Percentiles rank a stretch among this genome's conserved stretches.
These are phyloP conservation scores for Epinotia ramella DNA, from an alignment of 2,888 invertebrate species.

Conservation along the genomic window DNA sequence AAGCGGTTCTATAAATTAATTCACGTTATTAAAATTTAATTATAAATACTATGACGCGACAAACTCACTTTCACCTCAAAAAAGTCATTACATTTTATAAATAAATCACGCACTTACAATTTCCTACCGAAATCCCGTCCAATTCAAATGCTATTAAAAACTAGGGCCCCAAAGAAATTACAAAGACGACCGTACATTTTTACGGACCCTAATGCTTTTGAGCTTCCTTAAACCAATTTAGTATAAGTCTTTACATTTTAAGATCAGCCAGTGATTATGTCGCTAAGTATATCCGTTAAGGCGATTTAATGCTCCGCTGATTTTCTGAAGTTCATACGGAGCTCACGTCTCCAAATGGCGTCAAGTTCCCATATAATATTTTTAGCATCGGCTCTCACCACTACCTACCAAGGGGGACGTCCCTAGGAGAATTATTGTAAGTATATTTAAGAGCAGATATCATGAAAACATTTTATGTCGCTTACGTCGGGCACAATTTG, in stretches of 20 bases:
- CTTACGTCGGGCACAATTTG: conserved; percentile 14
- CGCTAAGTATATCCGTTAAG: conserved; percentile 43
- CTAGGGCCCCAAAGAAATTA: conserved; percentile 9
- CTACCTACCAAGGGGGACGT: conserved; percentile 2
- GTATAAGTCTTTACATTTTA: conserved; percentile 43
- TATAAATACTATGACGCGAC: no score
- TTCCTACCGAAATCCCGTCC: not conserved
- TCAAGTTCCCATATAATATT: not conserved
- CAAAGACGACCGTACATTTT: conserved; percentile 12
- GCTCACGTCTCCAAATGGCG: conserved; percentile 13
- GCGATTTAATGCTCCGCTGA: conserved; percentile 35
- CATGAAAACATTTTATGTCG: conserved; percentile 19
- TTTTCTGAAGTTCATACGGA: conserved; percentile 10
- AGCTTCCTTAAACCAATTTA: conserved; percentile 38
- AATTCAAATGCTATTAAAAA: not conserved
- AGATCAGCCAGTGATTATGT: conserved; percentile 42
- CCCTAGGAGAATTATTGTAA: conserved; percentile 21
- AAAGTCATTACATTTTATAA: not conserved
- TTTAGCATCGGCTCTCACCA: conserved; percentile 7
- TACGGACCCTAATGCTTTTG: conserved; percentile 27
- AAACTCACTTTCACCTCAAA: not conserved
- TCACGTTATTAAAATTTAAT: no score
- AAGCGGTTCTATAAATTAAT: not conserved
- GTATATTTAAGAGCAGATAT: conserved; percentile 26
- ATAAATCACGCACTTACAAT: not conserved